Percentiles rank a stretch among this genome's conserved stretches.
Conservation (phyloP, 2,113 vertebrate species). For the Ovis aries region DNA sequence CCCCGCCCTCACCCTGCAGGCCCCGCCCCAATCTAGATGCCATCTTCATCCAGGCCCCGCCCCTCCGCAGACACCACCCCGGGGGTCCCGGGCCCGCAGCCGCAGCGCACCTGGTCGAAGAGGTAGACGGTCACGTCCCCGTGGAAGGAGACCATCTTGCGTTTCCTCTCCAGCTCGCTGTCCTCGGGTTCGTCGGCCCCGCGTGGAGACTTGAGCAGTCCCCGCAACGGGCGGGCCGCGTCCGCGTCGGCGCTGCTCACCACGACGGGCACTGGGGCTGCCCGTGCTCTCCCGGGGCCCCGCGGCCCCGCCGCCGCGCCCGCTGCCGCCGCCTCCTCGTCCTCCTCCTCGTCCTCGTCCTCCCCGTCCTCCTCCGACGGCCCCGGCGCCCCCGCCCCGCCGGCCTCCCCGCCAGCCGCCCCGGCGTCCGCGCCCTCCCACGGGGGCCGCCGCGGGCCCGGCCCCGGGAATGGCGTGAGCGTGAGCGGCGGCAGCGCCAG, state of each 20-base stretch:
- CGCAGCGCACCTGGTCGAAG: slow-evolving; percentile 88
- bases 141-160: slow-evolving; percentile 86
- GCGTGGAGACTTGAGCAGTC: slow-evolving; percentile 91
- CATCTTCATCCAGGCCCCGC: not conserved
- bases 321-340: slow-evolving; percentile 85
- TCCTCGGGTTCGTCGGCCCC: slow-evolving; percentile 85
- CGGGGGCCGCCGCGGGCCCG: slow-evolving; percentile 84
- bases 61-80: fast-evolving
- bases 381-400: slow-evolving; percentile 79
- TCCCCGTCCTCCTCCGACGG: slow-evolving; percentile 87
- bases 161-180: slow-evolving; percentile 85
- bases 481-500: slow-evolving; percentile 89
- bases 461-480: slow-evolving; percentile 85
- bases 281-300: slow-evolving; percentile 66
- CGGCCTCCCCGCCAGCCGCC: slow-evolving; percentile 80
- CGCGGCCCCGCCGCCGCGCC: slow-evolving; percentile 65
- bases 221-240: slow-evolving; percentile 88
- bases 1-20: not conserved
- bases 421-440: slow-evolving; percentile 83
- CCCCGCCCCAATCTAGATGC: fast-evolving
- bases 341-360: slow-evolving; percentile 87
- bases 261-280: slow-evolving; percentile 86
- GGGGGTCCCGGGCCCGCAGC: slow-evolving; percentile 71
- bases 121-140: slow-evolving; percentile 94
- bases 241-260: slow-evolving; percentile 86